phyloP scores from a whole-genome alignment of 2,888 invertebrate genomes.

The Tortrix viridana region DNA sequence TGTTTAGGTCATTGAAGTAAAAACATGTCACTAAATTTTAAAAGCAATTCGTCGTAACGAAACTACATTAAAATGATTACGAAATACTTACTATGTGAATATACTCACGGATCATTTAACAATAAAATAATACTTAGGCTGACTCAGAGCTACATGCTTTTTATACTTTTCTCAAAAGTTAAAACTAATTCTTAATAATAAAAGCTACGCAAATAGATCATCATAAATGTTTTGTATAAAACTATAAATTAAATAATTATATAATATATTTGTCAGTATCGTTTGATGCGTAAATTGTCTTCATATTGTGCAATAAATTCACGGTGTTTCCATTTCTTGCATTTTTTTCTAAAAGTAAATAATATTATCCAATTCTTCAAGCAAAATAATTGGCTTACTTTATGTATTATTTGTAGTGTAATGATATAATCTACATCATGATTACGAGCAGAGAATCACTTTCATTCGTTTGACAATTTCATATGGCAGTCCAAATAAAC shows the following conservation, averaged over 20 bases:
- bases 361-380: too few relatives aligned
- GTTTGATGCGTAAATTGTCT: constrained; percentile 67
- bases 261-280: constrained; percentile 56
- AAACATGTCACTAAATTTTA: constrained; percentile 2
- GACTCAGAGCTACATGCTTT: constrained; percentile 62
- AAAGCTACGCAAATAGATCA: constrained; percentile 66
- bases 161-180: constrained; percentile 51
- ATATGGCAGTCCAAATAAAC: too few relatives aligned
- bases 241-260: constrained; percentile 58
- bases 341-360: too few relatives aligned
- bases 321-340: constrained; percentile 18
- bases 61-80: constrained; percentile 37
- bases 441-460: too few relatives aligned
- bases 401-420: too few relatives aligned
- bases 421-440: too few relatives aligned
- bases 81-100: constrained; percentile 47
- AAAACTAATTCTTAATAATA: constrained; percentile 74
- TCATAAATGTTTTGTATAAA: constrained; percentile 54
- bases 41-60: constrained; percentile 8
- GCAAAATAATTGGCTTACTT: too few relatives aligned
- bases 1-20: not conserved
- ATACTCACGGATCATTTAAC: constrained; percentile 50
- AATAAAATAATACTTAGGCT: constrained; percentile 75
- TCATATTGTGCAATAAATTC: constrained; percentile 65
- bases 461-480: too few relatives aligned